A percentile compares a stretch with the other conserved stretches of the same genome.
Evolutionary conservation across 2,113 vertebrate genomes (phyloP).

Genomic region (Dinomys branickii): DNA sequence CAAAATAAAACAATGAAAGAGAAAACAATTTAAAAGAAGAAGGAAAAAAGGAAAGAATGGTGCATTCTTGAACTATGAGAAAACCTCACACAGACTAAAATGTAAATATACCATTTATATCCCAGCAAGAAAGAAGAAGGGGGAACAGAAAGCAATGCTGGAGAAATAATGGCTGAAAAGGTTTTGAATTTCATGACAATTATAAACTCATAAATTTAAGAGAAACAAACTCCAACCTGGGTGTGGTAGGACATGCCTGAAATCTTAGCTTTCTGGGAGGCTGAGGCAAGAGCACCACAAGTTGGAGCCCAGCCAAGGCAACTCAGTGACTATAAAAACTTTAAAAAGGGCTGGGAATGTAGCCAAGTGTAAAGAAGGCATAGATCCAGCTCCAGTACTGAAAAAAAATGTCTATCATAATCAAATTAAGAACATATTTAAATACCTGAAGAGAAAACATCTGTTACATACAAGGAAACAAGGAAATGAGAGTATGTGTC

Average conservation of each 20-base stretch:
- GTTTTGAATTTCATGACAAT: not conserved
- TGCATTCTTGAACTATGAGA: not conserved
- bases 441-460: not conserved
- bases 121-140: not conserved
- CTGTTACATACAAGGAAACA: not conserved
- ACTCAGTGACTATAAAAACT: not conserved
- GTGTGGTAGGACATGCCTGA: not conserved
- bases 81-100: not conserved
- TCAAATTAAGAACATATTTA: not conserved
- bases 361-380: not conserved
- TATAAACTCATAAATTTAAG: constrained; percentile 6
- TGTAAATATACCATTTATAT: not conserved
- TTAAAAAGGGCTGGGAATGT: not conserved
- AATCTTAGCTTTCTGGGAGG: not conserved
- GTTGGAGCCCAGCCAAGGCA: not conserved
- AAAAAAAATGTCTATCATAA: not conserved
- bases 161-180: not conserved
- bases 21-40: not conserved
- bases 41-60: not conserved
- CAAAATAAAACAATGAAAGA: not conserved
- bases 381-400: not conserved
- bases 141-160: not conserved
- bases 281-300: not conserved
- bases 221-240: not conserved
- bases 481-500: not conserved